Conservation (phyloP, 2,888 invertebrate genomes). For the Lysandra bellargus region DNA sequence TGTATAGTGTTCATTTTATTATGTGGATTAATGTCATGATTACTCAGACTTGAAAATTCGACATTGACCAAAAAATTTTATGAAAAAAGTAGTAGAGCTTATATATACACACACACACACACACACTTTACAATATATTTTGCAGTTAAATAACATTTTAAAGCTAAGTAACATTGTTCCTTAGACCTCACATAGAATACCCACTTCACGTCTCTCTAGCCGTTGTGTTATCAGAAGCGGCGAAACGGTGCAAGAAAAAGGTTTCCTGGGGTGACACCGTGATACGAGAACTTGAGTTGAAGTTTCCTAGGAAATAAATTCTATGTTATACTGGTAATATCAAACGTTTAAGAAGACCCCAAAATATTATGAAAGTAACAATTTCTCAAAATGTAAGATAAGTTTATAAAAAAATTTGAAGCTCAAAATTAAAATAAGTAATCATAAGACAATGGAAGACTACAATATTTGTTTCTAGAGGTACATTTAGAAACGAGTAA, state of each 20-base stretch:
- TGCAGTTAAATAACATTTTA: not conserved
- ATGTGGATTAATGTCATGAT: no score
- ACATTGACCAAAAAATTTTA: no score
- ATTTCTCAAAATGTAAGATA: not conserved
- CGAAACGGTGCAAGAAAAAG: not conserved
- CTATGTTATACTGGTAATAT: not conserved
- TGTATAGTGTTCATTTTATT: no score
- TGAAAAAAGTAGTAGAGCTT: no score
- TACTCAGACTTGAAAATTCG: no score
- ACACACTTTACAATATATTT: not conserved
- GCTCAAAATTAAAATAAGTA: not conserved
- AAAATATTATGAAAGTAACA: not conserved
- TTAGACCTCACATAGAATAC: not conserved
- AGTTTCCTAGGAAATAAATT: not conserved
- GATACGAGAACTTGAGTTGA: constrained; percentile 6
- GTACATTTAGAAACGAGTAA: no score
- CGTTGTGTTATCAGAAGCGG: not conserved
- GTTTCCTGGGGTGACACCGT: constrained; percentile 6
- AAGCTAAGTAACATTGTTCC: not conserved
- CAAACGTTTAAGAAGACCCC: not conserved
- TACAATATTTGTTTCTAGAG: no score
- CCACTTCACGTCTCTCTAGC: not conserved
- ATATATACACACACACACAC: no score
- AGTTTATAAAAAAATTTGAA: not conserved
- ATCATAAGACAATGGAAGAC: not conserved